phyloP scores from a whole-genome alignment of 1,140 invertebrate genomes.

The Homalodisca vitripennis region DNA sequence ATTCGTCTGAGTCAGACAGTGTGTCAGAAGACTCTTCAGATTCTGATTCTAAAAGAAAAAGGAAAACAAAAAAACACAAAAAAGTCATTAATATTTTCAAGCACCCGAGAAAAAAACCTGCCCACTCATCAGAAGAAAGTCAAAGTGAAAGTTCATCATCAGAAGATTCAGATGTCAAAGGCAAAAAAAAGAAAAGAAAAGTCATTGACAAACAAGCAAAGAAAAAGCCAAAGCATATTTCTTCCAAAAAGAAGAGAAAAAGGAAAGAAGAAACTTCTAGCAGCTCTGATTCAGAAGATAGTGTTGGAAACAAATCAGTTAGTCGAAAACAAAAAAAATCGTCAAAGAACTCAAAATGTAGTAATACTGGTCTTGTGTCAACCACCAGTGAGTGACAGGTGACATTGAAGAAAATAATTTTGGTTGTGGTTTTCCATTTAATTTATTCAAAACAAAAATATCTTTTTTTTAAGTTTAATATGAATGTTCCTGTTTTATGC shows the following conservation, averaged over 20 bases:
- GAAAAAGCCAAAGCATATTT: slow-evolving; percentile 31
- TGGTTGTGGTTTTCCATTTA: too few relatives aligned
- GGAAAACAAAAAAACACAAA: slow-evolving; percentile 35
- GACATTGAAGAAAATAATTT: too few relatives aligned
- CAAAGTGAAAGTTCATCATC: slow-evolving; percentile 33
- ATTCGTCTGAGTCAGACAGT: slow-evolving; percentile 34
- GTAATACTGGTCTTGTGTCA: too few relatives aligned
- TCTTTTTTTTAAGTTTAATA: too few relatives aligned
- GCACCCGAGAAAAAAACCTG: slow-evolving; percentile 22
- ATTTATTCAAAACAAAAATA: too few relatives aligned
- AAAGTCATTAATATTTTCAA: slow-evolving; percentile 37
- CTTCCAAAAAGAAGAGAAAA: slow-evolving; percentile 30
- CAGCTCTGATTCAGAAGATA: slow-evolving; percentile 5
- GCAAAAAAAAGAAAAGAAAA: slow-evolving; percentile 20
- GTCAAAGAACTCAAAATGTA: too few relatives aligned
- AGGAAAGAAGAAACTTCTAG: neutral
- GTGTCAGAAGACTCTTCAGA: slow-evolving; percentile 30
- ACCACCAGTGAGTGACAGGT: too few relatives aligned
- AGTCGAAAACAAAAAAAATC: too few relatives aligned
- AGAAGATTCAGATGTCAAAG: slow-evolving; percentile 34
- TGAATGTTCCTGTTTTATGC: too few relatives aligned
- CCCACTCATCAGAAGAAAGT: slow-evolving; percentile 28
- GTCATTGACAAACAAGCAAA: slow-evolving; percentile 31
- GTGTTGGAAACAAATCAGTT: too few relatives aligned
- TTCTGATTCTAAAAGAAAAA: slow-evolving; percentile 28